Evolutionary conservation across 1,140 invertebrate species (phyloP), one percentile per base, ranked within the genome.

Genomic region (Rhynchophorus ferrugineus): DNA sequence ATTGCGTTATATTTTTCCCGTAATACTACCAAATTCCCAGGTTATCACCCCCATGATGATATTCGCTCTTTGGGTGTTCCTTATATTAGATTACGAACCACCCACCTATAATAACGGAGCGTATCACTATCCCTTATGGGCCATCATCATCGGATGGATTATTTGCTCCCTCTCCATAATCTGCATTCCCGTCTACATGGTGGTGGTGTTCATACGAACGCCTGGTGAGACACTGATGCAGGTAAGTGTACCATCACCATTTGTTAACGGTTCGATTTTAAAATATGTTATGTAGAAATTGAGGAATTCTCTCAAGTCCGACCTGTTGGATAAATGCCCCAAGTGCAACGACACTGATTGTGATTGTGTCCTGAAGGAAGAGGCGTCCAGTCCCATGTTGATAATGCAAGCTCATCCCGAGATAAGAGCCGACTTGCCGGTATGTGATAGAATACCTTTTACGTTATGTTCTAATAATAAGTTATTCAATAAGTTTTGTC

Each of bases 1-100:
- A n/a, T 44, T 44, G 3, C 1, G 20, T 44, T 18, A 13, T 39
- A 3, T 39, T 39, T 16, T 29, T 24, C 3, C n/a, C 29, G 29
- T 44, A 3, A 8, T 17, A 17, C 5, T 13, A 7, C 22, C 21
- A 45, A 45, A 29, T 16, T 35, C 36, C 21, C 34, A 52, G 50
- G 42, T 54, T 8, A 78, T 86, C 0, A 79, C 88, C 11, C 91
- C 91, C 14, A 71, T 87, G 13, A 71, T 91, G 14, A 83, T 95
- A 49, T 77, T 92, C 71, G 81, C 82, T 39, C 80, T 94, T 13
- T 91, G 88, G 88, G 79, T 93, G 20, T 87, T 90, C 60, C 88
- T 86, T 61, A 74, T 92, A 60, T 83, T 91, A 22, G 88, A 92
- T 70, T 92, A 93, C 68, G 81, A 84, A 60, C 80, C 85, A 18